Evolutionary conservation across 2,113 vertebrate genomes (phyloP).

Genomic region (Coracopsis vasa): DNA sequence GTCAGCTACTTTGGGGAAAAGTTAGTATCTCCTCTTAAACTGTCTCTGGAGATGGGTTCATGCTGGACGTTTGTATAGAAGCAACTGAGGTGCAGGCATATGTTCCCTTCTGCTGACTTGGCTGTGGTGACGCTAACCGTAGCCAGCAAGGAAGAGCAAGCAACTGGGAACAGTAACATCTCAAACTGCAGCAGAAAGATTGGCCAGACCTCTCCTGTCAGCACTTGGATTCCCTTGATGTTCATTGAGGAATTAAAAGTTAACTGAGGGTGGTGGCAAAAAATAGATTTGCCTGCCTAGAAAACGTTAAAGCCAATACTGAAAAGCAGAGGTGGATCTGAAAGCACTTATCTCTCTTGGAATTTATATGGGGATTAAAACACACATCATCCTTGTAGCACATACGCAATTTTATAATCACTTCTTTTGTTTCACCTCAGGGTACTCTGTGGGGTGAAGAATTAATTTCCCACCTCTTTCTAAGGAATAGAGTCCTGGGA

Average conservation of each 20-base stretch:
- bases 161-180: constrained; percentile 60
- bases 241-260: constrained; percentile 60
- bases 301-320: background rate
- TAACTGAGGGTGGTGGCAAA: constrained; percentile 42
- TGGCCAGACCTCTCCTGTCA: constrained; percentile 53
- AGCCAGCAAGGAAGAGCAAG: constrained; percentile 50
- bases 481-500: background rate
- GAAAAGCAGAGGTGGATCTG: constrained; percentile 50
- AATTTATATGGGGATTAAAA: constrained; percentile 18
- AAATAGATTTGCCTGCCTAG: constrained; percentile 46
- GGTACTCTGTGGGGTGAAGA: background rate
- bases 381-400: background rate
- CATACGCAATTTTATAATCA: constrained; percentile 8
- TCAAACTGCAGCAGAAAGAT: constrained; percentile 47
- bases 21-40: background rate
- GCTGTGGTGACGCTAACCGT: background rate
- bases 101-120: constrained; percentile 59
- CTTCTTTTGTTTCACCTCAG: constrained; percentile 13
- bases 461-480: constrained; percentile 1
- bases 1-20: background rate
- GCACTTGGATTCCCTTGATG: constrained; percentile 44
- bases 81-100: constrained; percentile 43
- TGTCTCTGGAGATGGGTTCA: background rate
- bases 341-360: constrained; percentile 12
- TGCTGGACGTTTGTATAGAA: constrained; percentile 28